Conservation (phyloP, 2,888 invertebrate genomes). For the Clivina fossor region DNA sequence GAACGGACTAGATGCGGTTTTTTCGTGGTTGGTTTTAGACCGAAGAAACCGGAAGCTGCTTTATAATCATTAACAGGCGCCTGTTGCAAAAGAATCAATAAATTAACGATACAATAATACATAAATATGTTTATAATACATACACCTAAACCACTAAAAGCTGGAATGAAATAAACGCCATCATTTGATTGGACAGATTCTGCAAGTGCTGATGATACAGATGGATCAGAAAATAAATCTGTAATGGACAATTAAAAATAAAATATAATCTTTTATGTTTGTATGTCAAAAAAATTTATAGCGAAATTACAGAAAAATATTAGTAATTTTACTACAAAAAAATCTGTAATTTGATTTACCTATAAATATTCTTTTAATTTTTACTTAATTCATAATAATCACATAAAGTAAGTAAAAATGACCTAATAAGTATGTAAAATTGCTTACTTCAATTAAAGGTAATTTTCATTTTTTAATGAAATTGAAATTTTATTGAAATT, state of each 20-base stretch:
- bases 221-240: slow-evolving; percentile 67
- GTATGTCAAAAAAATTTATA: too few relatives aligned
- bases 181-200: slow-evolving; percentile 67
- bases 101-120: slow-evolving; percentile 6
- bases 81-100: slow-evolving; percentile 56
- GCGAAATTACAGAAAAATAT: neutral
- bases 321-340: neutral
- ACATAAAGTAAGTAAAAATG: too few relatives aligned
- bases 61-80: slow-evolving; percentile 86
- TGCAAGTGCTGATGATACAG: slow-evolving; percentile 69
- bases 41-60: slow-evolving; percentile 83
- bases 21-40: slow-evolving; percentile 70
- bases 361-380: too few relatives aligned
- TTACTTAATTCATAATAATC: too few relatives aligned
- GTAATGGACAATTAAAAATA: slow-evolving; percentile 43
- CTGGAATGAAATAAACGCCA: slow-evolving; percentile 85
- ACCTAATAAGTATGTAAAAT: too few relatives aligned
- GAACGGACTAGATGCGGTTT: slow-evolving; percentile 81
- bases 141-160: slow-evolving; percentile 86
- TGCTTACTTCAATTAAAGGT: too few relatives aligned
- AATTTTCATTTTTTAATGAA: too few relatives aligned
- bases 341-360: too few relatives aligned
- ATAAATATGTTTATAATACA: slow-evolving; percentile 40
- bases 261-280: too few relatives aligned
- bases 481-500: too few relatives aligned